Conservation (phyloP, 2,888 invertebrate species). For the Leptopilina syphax region DNA sequence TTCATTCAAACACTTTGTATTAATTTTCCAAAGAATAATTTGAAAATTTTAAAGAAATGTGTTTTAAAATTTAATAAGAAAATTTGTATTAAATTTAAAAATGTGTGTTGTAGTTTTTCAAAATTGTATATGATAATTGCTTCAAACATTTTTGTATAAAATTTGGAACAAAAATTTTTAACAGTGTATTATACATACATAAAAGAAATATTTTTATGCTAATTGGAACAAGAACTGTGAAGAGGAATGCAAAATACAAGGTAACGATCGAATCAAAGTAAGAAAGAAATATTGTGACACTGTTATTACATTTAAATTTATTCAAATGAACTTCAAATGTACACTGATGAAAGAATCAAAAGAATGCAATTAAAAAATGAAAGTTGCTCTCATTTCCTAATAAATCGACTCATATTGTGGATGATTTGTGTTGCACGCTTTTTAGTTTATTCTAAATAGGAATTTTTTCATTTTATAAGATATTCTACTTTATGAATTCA, state of each 20-base stretch:
- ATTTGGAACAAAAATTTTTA: no score
- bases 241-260: constrained; percentile 25
- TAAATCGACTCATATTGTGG: background rate
- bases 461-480: background rate
- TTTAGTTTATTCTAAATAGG: background rate
- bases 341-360: constrained; percentile 12
- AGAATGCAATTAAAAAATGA: constrained; percentile 19
- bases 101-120: no score
- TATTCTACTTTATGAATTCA: background rate
- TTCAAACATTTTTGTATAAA: no score
- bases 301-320: constrained; percentile 19
- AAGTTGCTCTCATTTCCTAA: constrained; percentile 17
- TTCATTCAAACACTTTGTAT: no score
- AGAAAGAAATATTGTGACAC: constrained; percentile 15
- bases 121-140: no score
- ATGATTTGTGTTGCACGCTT: background rate
- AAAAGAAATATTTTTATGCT: background rate
- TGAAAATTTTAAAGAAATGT: no score
- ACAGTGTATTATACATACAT: background rate
- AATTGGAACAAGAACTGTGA: background rate
- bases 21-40: no score
- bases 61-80: no score
- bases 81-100: no score
- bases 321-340: background rate
- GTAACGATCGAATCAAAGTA: constrained; percentile 14